phyloP scores from a whole-genome alignment of 2,113 vertebrate genomes.

The Lanius ludovicianus region DNA sequence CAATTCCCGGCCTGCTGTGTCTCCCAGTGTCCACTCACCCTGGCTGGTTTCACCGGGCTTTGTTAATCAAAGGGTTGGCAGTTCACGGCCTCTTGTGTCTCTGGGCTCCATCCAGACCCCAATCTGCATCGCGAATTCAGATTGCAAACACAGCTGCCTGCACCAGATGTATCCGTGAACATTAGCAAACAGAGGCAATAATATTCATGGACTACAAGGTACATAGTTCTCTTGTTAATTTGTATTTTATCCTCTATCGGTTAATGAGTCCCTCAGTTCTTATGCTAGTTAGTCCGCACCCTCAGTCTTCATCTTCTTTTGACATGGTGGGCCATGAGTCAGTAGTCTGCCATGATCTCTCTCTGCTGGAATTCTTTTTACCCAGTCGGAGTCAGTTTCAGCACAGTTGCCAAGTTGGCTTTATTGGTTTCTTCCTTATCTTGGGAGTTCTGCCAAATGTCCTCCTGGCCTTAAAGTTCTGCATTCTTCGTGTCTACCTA shows the following conservation, averaged over 20 bases:
- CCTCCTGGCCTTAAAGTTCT: not conserved
- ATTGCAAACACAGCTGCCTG: not conserved
- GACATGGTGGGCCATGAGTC: not conserved
- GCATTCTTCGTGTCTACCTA: not conserved
- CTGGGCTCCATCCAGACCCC: not conserved
- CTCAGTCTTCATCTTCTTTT: not conserved
- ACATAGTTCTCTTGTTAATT: not conserved
- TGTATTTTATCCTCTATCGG: not conserved
- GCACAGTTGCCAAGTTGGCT: not conserved
- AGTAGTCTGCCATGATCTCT: not conserved
- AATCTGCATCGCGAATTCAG: not conserved
- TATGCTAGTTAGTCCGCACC: not conserved
- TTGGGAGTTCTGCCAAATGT: not conserved
- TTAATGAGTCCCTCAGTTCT: not conserved
- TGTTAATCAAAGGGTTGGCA: not conserved
- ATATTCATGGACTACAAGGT: not conserved
- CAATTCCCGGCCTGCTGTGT: not conserved
- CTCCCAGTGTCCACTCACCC: too few relatives aligned
- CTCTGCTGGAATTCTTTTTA: not conserved
- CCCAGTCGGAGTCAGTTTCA: not conserved
- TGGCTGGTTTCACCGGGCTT: not conserved
- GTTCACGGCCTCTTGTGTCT: not conserved
- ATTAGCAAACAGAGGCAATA: not conserved
- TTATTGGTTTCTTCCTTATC: not conserved
- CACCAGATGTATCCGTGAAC: not conserved